Conservation (phyloP, 2,888 invertebrate species). For the Drosophila gaucha region DNA sequence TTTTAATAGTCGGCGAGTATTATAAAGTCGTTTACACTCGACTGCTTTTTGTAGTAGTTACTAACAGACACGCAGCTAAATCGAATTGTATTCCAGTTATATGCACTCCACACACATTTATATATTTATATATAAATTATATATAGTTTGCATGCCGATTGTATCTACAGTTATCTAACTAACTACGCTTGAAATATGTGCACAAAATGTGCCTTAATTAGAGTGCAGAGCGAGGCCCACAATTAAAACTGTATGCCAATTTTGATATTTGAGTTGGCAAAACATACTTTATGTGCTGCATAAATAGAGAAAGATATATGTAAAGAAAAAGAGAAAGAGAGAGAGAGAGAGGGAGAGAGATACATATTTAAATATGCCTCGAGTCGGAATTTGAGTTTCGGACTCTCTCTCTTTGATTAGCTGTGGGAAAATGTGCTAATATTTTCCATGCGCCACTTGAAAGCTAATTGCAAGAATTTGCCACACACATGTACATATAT, state of each 20-base stretch:
- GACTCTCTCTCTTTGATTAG: slow-evolving; percentile 7
- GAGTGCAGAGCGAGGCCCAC: slow-evolving; percentile 26
- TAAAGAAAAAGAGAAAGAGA: not conserved
- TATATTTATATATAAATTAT: slow-evolving; percentile 2
- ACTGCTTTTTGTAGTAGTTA: not conserved
- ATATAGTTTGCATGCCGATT: not conserved
- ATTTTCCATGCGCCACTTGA: slow-evolving; percentile 60
- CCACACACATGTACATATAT: slow-evolving; percentile 7
- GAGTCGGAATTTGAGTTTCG: slow-evolving; percentile 28
- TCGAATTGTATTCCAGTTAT: slow-evolving; percentile 24
- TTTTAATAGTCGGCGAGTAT: too few species aligned
- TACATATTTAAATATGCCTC: not conserved
- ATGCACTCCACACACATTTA: not conserved
- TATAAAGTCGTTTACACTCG: not conserved
- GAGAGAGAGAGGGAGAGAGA: not conserved
- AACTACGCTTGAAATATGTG: slow-evolving; percentile 21
- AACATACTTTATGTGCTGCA: too few species aligned
- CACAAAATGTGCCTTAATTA: slow-evolving; percentile 48
- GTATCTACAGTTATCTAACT: slow-evolving; percentile 28
- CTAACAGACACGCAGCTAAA: slow-evolving; percentile 13
- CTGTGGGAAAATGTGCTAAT: slow-evolving; percentile 57
- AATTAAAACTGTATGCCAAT: slow-evolving; percentile 53
- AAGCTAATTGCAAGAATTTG: slow-evolving; percentile 67
- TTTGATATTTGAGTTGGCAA: slow-evolving; percentile 37
- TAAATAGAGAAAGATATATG: not conserved